Evolutionary conservation across 1,140 invertebrate species (phyloP).

Genomic region (Heliconius hewitsoni): DNA sequence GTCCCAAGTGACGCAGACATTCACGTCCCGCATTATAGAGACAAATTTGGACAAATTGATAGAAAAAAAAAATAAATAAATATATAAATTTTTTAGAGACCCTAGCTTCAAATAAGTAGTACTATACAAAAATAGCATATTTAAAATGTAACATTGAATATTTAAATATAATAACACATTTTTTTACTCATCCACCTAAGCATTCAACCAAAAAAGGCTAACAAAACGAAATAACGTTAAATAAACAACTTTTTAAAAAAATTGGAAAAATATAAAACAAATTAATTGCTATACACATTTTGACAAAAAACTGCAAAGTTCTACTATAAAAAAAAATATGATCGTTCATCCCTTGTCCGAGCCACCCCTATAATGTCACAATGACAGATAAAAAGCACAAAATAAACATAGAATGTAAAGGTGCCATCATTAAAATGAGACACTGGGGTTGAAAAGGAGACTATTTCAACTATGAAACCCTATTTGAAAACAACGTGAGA

Average conservation of each 20-base stretch:
- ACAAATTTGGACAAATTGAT: too few relatives aligned
- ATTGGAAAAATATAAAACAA: slow-evolving; percentile 53
- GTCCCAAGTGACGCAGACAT: too few relatives aligned
- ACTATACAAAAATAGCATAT: too few relatives aligned
- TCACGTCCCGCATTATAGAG: too few relatives aligned
- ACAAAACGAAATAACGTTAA: neutral
- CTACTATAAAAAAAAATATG: slow-evolving; percentile 49
- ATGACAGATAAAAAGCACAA: slow-evolving; percentile 41
- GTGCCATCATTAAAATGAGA: slow-evolving; percentile 37
- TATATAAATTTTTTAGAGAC: too few relatives aligned
- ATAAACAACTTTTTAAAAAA: neutral
- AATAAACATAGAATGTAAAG: slow-evolving; percentile 51
- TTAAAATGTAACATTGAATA: too few relatives aligned
- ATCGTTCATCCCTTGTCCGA: slow-evolving; percentile 65
- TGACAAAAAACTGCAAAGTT: slow-evolving; percentile 53
- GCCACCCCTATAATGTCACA: slow-evolving; percentile 55
- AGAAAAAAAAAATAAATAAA: too few relatives aligned
- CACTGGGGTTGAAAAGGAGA: slow-evolving; percentile 34
- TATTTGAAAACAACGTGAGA: slow-evolving; percentile 31
- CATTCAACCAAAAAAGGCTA: neutral
- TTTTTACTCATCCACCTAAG: too few relatives aligned
- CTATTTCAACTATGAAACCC: slow-evolving; percentile 33
- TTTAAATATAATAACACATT: too few relatives aligned
- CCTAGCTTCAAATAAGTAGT: too few relatives aligned
- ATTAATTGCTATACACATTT: slow-evolving; percentile 49